Evolutionary conservation across 2,797 vertebrate species (phyloP), one percentile per base, ranked within the genome.

Genomic region (Notamacropus eugenii): DNA sequence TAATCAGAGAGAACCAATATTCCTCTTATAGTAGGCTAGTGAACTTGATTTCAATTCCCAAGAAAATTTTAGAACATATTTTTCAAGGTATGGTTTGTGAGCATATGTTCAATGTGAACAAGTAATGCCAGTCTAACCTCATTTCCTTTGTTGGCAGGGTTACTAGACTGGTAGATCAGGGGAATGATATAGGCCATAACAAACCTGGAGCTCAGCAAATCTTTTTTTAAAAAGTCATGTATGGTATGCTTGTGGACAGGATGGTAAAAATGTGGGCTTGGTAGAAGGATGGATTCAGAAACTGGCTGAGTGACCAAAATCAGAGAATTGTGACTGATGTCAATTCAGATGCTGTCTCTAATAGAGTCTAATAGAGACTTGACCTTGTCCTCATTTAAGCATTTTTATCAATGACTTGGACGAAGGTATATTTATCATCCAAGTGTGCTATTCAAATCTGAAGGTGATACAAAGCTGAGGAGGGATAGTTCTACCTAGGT

Each of bases 81-180:
- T 87, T 87, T 50, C 40, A 50, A 87, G 40, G 74, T 9, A 87
- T 87, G 24, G 40, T 87, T 87, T 87, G 22, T 87, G 40, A 87
- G 40, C 40, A 87, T 22, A 74, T 74, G n/a, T 74, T 74, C n/a
- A 74, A n/a, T 28, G 74, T 46, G 74, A 87, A 87, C 74, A 87
- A 87, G 74, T 87, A 46, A 87, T 87, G 74, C 74, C 74, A 87
- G 74, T 40, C 74, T 87, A 87, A 87, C 74, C 74, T 87, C 74
- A 87, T 87, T 87, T 87, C 74, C 74, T 87, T 87, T 87, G 40
- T 87, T 87, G 74, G 50, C 74, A 87, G 74, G 74, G 40, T 87
- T 87, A 87, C 74, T 87, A 50, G 74, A 87, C 74, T 87, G 74
- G 74, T 87, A 87, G 40, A 87, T 87, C 40, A 50, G 74, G 74